Conservation (phyloP, 2,113 vertebrate species). For the Cheirogaleus medius region DNA sequence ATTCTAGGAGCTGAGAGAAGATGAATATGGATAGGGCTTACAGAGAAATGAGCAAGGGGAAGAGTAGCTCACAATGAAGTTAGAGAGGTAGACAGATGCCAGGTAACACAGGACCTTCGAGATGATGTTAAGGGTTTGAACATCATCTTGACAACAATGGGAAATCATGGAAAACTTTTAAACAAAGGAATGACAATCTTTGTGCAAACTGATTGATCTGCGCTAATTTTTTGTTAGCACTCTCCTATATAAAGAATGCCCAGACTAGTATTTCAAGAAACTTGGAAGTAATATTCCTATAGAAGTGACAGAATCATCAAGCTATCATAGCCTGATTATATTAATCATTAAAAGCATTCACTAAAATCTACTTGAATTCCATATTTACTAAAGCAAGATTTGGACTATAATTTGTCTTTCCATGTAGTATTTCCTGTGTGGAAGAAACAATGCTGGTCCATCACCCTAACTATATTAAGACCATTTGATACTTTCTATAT, state of each 20-base stretch:
- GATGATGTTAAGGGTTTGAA: not conserved
- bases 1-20: not conserved
- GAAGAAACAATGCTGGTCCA: not conserved
- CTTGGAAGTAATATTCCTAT: not conserved
- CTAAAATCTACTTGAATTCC: not conserved
- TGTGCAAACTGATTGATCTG: not conserved
- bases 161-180: not conserved
- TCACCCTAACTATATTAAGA: not conserved
- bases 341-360: slow-evolving; percentile 6
- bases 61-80: not conserved
- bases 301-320: not conserved
- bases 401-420: slow-evolving; percentile 17
- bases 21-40: not conserved
- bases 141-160: not conserved
- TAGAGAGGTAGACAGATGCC: not conserved
- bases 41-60: not conserved
- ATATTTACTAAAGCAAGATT: slow-evolving; percentile 22
- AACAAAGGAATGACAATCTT: slow-evolving; percentile 10
- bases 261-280: not conserved
- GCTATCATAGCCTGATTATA: not conserved
- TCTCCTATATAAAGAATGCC: not conserved
- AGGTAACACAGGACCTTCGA: not conserved
- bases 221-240: not conserved
- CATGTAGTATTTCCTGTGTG: not conserved
- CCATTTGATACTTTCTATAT: not conserved